Evolutionary conservation across 2,888 invertebrate genomes (phyloP), one percentile per base, ranked within the genome.

Genomic region (Polydesmus complanatus): DNA sequence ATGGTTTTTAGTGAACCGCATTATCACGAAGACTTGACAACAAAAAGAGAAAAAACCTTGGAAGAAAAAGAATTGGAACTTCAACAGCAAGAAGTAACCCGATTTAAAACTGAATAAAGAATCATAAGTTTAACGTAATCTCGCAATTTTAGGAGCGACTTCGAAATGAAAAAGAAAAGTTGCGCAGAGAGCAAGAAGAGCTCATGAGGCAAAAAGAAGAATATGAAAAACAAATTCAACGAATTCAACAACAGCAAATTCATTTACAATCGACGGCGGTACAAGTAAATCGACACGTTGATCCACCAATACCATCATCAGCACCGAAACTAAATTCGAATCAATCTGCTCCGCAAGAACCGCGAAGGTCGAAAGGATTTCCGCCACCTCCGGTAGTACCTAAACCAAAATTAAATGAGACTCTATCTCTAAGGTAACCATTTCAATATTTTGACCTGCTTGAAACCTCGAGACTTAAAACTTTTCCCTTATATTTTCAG

Each of bases 101-200:
- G 37, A 37, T 5, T 37, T 37, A n/a, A n/a, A n/a, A n/a, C n/a
- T n/a, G n/a, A n/a, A n/a, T n/a, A n/a, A n/a, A n/a, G n/a, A n/a
- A n/a, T n/a, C n/a, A n/a, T n/a, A n/a, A n/a, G n/a, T n/a, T n/a
- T n/a, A n/a, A n/a, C n/a, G n/a, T 11, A n/a, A n/a, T n/a, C n/a
- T n/a, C n/a, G n/a, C n/a, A n/a, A 11, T 21, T 52, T 19, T 11
- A 66, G 66, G 66, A 66, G 54, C 57, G 56, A 47, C 56, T 67
- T 18, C 63, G 65, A 27, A 56, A 64, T 52, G 67, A 67, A 59
- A 62, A 64, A 51, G 66, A 67, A 25, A 62, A 66, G 23, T 56
- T 67, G 1, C 58, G 66, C 21, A 56, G 62, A 56, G 66, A 67
- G 21, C 67, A 67, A 52, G 67, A 67, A 62, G 64, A 49, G 18